phyloP scores from a whole-genome alignment of 2,888 invertebrate species.

The Eristalis tenax region DNA sequence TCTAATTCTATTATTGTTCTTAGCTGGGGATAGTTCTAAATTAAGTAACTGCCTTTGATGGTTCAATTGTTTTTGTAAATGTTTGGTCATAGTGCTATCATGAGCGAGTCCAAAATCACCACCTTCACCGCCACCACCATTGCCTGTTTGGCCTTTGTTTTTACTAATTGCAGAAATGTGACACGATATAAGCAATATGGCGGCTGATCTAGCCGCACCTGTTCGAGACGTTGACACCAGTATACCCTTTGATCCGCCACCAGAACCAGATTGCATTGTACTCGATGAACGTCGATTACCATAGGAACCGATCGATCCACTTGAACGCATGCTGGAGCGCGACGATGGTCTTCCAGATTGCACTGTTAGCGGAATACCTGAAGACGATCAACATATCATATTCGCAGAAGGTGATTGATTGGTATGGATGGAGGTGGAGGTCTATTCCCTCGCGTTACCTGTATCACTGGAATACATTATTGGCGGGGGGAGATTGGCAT shows the following conservation, averaged over 20 bases:
- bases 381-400: constrained; percentile 77
- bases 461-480: constrained; percentile 93
- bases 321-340: constrained; percentile 84
- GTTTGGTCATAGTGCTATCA: constrained; percentile 81
- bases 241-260: constrained; percentile 85
- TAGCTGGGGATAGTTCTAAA: constrained; percentile 81
- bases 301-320: constrained; percentile 82
- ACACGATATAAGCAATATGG: constrained; percentile 97
- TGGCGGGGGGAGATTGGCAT: constrained; percentile 91
- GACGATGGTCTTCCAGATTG: constrained; percentile 85
- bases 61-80: constrained; percentile 81
- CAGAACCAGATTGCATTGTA: constrained; percentile 82
- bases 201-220: constrained; percentile 96
- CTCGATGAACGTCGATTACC: constrained; percentile 82
- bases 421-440: constrained; percentile 66
- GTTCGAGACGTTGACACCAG: constrained; percentile 91
- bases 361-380: constrained; percentile 84
- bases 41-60: constrained; percentile 81
- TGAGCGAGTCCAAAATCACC: constrained; percentile 77
- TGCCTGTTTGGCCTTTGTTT: constrained; percentile 83
- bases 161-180: constrained; percentile 85
- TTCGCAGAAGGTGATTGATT: constrained; percentile 72
- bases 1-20: constrained; percentile 81
- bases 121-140: constrained; percentile 74
- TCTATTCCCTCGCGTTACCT: constrained; percentile 82